Conservation (phyloP, 1,140 invertebrate genomes). For the Dreissena polymorpha region DNA sequence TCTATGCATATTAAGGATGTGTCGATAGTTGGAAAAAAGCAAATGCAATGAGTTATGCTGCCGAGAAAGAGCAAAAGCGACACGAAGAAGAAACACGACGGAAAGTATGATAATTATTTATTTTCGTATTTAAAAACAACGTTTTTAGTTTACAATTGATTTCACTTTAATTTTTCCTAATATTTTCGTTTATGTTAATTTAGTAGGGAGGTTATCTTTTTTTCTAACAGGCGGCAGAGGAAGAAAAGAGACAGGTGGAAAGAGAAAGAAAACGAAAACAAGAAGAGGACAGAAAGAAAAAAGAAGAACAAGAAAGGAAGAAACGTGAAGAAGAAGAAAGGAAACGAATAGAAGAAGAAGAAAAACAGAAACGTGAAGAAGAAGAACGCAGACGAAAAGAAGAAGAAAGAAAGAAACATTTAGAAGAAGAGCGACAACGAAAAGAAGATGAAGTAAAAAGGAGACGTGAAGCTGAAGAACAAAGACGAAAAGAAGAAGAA, state of each 20-base stretch:
- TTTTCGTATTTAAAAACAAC: too few species aligned
- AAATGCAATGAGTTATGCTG: constrained; percentile 5
- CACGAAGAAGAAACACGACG: too few species aligned
- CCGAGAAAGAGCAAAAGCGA: too few species aligned
- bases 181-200: too few species aligned
- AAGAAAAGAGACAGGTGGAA: background rate
- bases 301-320: constrained; percentile 9
- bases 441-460: background rate
- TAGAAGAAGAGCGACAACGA: background rate
- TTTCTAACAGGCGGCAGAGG: background rate
- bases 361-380: background rate
- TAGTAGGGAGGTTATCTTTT: too few species aligned
- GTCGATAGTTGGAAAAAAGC: constrained; percentile 10
- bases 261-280: background rate
- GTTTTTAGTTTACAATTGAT: too few species aligned
- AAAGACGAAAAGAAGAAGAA: constrained; percentile 5
- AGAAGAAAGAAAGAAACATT: background rate
- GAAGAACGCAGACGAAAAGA: background rate
- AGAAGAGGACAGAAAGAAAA: constrained; percentile 5
- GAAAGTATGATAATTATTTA: too few species aligned
- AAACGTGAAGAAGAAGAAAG: constrained; percentile 12
- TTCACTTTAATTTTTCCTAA: too few species aligned
- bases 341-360: constrained; percentile 7
- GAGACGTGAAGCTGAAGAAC: background rate
- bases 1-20: too few species aligned